Conservation (phyloP, 2,888 invertebrate species). For the Drosophila stalkeri region DNA sequence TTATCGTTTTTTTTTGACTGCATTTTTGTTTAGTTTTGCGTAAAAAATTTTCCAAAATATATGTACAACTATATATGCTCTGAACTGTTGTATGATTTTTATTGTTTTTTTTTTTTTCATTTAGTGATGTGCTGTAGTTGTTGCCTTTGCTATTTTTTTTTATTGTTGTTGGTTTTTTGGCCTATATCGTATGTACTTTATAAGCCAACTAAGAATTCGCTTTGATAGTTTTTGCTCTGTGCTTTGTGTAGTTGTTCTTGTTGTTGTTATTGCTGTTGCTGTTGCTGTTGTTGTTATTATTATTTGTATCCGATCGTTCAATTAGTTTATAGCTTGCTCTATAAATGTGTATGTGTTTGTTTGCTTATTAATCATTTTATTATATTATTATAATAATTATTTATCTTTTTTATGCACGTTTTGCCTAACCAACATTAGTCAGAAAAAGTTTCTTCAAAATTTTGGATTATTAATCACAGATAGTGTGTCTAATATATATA, state of each 20-base stretch:
- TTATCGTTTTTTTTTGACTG: slow-evolving; percentile 24
- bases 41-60: slow-evolving; percentile 82
- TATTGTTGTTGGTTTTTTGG: not conserved
- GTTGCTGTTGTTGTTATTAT: slow-evolving; percentile 44
- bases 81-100: slow-evolving; percentile 52
- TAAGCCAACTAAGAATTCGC: slow-evolving; percentile 44
- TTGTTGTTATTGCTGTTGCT: not conserved
- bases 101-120: not conserved
- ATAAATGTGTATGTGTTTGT: slow-evolving; percentile 10
- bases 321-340: slow-evolving; percentile 62
- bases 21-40: slow-evolving; percentile 56
- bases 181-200: not conserved
- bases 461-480: slow-evolving; percentile 86
- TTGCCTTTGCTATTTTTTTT: slow-evolving; percentile 27
- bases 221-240: slow-evolving; percentile 49
- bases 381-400: slow-evolving; percentile 56
- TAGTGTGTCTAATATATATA: slow-evolving; percentile 85
- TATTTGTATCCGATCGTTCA: slow-evolving; percentile 71
- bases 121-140: slow-evolving; percentile 61
- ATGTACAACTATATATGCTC: slow-evolving; percentile 70
- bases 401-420: slow-evolving; percentile 43
- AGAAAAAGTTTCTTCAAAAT: slow-evolving; percentile 86
- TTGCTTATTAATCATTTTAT: slow-evolving; percentile 7
- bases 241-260: slow-evolving; percentile 47
- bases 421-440: slow-evolving; percentile 79